Percentiles rank a stretch among this genome's conserved stretches.
phyloP scores from a whole-genome alignment of 2,888 invertebrate species.

The Melipona bicolor region DNA sequence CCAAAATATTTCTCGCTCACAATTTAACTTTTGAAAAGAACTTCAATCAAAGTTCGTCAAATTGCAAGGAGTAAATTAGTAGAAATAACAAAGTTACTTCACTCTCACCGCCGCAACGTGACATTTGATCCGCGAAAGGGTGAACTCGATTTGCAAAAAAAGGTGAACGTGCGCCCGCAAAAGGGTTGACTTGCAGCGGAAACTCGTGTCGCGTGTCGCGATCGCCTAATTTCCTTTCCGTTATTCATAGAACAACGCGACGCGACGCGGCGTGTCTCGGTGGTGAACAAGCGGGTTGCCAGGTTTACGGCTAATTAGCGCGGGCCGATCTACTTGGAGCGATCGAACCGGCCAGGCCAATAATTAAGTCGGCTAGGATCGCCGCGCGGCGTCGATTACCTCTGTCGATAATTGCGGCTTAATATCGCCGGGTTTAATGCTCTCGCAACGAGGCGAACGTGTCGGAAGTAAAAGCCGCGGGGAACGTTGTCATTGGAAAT shows the following conservation, averaged over 20 bases:
- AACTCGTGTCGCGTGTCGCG: constrained; percentile 35
- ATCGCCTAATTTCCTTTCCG: constrained; percentile 68
- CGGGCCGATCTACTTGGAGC: constrained; percentile 64
- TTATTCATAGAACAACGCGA: constrained; percentile 62
- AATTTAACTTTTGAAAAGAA: no score
- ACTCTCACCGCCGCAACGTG: no score
- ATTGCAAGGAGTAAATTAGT: no score
- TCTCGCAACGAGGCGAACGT: constrained; percentile 45
- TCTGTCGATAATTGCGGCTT: constrained; percentile 68
- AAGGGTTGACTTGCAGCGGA: no score
- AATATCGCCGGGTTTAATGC: constrained; percentile 64
- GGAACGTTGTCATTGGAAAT: constrained; percentile 54
- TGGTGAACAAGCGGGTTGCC: constrained; percentile 21
- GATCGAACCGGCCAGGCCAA: constrained; percentile 49
- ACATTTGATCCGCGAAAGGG: no score
- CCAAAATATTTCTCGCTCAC: no score
- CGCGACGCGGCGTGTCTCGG: constrained; percentile 36
- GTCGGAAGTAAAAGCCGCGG: constrained; percentile 59
- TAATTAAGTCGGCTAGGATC: constrained; percentile 70
- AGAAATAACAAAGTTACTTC: no score
- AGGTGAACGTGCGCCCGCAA: no score
- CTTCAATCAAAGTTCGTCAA: no score
- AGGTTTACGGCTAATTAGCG: constrained; percentile 70
- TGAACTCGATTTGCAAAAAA: no score
- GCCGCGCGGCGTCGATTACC: constrained; percentile 61